Evolutionary conservation across 2,113 vertebrate genomes (phyloP), one percentile per base, ranked within the genome.

Genomic region (Drymodes brunneopygia): DNA sequence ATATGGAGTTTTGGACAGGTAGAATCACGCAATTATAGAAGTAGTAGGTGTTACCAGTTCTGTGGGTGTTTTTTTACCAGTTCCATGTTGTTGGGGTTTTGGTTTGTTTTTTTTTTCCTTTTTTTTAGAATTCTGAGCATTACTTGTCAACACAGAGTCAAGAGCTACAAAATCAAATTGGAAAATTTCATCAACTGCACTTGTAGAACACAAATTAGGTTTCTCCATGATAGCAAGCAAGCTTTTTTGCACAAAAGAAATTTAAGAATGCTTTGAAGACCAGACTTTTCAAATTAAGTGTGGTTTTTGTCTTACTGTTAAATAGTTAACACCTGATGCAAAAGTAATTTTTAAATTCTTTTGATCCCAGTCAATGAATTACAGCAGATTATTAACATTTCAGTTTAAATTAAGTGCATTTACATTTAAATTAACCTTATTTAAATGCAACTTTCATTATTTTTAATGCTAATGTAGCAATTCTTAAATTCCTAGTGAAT

Each of bases 391-490:
- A 95, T 51, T 75, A 86, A 86, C n/a, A 62, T 19, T 93, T 94
- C 67, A 94, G 72, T 83, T 96, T 96, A 60, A 79, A 42, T 73
- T 64, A 96, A 94, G 17, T 75, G 17, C 62, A 75, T 88, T 96
- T 95, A 96, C 45, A 94, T 95, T 90, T 95, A 96, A 95, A 91
- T 95, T 97, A 96, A 91, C 53, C 22, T 81, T 65, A 81, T 70
- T 86, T 93, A 97, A 96, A 97, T 92, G 36, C 13, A 95, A 85
- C 71, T 95, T 22, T 47, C 33, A 45, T 90, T 62, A 65, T 50
- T 91, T 91, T 82, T 45, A 92, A 58, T 74, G 42, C 3, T 75
- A 91, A 90, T 78, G 36, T 73, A 79, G 18, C 9, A 65, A 50
- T 57, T 94, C 83, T 21, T 38, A 58, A 60, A 81, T 93, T 95